phyloP scores from a whole-genome alignment of 2,888 invertebrate species.

The Fragum whitleyi region DNA sequence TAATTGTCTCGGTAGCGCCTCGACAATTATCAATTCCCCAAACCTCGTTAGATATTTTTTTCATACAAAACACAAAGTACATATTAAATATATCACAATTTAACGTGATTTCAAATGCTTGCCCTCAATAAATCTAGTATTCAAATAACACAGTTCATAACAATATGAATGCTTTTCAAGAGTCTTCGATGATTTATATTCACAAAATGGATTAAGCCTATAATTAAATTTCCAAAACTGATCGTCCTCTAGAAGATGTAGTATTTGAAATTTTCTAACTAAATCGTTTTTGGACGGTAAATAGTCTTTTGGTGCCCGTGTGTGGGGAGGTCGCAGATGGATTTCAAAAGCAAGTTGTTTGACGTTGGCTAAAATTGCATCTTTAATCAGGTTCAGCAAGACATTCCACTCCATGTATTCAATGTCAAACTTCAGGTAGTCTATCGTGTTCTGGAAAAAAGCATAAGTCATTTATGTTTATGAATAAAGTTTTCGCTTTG shows the following conservation, averaged over 20 bases:
- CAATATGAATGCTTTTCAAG: conserved; percentile 68
- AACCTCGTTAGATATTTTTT: too few species aligned
- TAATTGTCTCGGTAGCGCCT: too few species aligned
- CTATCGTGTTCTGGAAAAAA: conserved; percentile 79
- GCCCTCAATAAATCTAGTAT: conserved; percentile 71
- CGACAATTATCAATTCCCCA: too few species aligned
- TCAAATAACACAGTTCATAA: conserved; percentile 79
- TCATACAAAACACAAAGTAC: too few species aligned
- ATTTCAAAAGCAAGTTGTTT: conserved; percentile 80
- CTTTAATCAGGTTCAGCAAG: conserved; percentile 67
- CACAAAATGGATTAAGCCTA: conserved; percentile 76
- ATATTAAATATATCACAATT: too few species aligned
- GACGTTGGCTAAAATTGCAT: conserved; percentile 71
- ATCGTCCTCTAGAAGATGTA: conserved; percentile 67
- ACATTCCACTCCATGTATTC: conserved; percentile 84
- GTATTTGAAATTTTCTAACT: conserved; percentile 71
- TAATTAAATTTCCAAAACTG: conserved; percentile 78
- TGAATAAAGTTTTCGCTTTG: too few species aligned
- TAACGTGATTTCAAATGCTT: conserved; percentile 49
- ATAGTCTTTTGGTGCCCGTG: conserved; percentile 55
- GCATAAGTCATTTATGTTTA: too few species aligned
- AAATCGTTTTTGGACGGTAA: conserved; percentile 67
- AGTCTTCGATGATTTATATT: conserved; percentile 65
- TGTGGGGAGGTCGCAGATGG: conserved; percentile 69
- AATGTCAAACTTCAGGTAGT: conserved; percentile 85